Base-by-base conservation (phyloP, 2,888 invertebrate genomes). In the Lucinisca nassula region DNA sequence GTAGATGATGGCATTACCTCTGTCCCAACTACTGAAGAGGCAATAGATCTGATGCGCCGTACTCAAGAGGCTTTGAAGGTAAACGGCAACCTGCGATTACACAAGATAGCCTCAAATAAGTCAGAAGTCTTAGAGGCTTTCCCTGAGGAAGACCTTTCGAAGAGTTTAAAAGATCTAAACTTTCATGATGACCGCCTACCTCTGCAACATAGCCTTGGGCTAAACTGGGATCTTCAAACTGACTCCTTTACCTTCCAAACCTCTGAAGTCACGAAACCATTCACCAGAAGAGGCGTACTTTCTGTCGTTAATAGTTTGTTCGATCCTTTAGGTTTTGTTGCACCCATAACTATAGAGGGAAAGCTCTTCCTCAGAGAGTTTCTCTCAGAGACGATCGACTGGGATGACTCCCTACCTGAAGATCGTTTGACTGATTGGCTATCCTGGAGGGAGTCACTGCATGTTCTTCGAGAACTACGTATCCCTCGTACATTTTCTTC, bases 1-100 rank as follows among this genome's bases (percentile, higher is more conserved):
- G 85, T 92, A 4, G 90, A 92, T 74, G 91, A 92, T 58, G 89
- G 79, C 2, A 27, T 92, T 0, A 58, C 80, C 10, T 91, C 92
- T 17, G 27, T 75, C 2, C 73, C 84, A 14, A 51, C 82, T n/a
- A 21, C 3, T 3, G 79, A 85, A 17, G 27, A 85, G 45, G 90
- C 90, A 0, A 55, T 85, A 14, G 72, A 83, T 37, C 72, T 92
- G 21, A 38, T 92, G 75, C 83, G 76, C 40, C 76, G 84, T 1
- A 92, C 90, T 21, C 88, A 89, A 37, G n/a, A 78, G 17, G 87
- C 82, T 8, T 61, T 90, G 12, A 58, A 58, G 70, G 51, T 24
- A 35, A 10, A 76, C 10, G 88, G 89, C 1, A 86, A 86, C 55
- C 70, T 87, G 2, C 24, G 84, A 12, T 75, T 92, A n/a, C 92